Conservation (phyloP, 2,888 invertebrate species). For the Eupithecia subfuscata region DNA sequence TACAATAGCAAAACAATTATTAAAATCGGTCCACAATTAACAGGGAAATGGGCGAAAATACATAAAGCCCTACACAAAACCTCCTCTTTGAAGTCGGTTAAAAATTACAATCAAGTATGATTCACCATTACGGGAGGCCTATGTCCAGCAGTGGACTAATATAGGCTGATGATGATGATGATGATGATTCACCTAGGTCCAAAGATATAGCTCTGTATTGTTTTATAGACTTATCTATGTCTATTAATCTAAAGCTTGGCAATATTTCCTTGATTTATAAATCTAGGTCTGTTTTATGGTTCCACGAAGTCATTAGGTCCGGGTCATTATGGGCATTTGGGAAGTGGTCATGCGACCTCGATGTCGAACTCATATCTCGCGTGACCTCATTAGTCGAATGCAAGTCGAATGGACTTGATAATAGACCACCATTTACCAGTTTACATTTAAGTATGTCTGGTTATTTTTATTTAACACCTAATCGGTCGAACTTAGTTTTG, state of each 20-base stretch:
- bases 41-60: too few species aligned
- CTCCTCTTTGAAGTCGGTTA: too few species aligned
- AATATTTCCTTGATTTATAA: background rate
- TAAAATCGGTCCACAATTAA: too few species aligned
- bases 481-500: background rate
- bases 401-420: constrained; percentile 3
- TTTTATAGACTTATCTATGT: background rate
- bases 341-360: constrained; percentile 12
- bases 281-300: constrained; percentile 11
- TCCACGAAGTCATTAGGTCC: constrained; percentile 18
- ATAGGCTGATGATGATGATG: too few species aligned
- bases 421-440: background rate
- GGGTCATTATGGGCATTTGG: constrained; percentile 13
- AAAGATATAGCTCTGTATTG: background rate
- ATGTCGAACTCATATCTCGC: constrained; percentile 10
- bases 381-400: constrained; percentile 15
- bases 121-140: too few species aligned
- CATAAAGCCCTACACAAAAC: too few species aligned
- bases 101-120: background rate
- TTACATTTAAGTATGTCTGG: background rate
- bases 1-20: too few species aligned
- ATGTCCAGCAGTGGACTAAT: too few species aligned
- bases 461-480: background rate
- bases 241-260: background rate
- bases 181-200: background rate